Conservation (phyloP, 2,113 vertebrate species). For the Xenus cinereus region DNA sequence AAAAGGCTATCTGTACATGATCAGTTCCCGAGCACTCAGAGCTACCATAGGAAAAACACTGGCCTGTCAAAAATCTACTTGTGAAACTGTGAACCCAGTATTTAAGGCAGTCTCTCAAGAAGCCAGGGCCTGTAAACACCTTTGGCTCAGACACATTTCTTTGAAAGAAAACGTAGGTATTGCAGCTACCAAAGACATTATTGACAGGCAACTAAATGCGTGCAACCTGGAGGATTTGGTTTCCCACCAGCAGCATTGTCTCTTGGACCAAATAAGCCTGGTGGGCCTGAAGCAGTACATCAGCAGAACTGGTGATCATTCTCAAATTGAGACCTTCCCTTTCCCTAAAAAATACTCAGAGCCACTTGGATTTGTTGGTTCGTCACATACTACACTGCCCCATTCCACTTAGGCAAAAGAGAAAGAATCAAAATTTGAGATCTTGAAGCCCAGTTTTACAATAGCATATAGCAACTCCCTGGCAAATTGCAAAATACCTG, state of each 20-base stretch:
- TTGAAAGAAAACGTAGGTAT: neutral
- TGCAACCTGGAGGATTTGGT: neutral
- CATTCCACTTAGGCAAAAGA: neutral
- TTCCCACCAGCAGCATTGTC: neutral
- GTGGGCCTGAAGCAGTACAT: neutral
- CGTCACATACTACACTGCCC: neutral
- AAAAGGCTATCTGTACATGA: neutral
- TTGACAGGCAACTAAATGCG: neutral
- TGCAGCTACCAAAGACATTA: neutral
- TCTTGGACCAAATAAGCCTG: neutral
- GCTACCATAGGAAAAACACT: neutral
- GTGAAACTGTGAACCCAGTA: neutral
- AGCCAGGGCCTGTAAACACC: neutral
- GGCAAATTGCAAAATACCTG: neutral
- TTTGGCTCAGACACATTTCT: neutral
- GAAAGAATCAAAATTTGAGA: neutral
- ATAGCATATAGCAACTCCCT: neutral
- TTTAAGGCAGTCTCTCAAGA: neutral
- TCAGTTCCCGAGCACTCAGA: neutral
- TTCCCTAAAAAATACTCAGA: neutral
- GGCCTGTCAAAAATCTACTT: neutral
- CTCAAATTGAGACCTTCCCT: neutral
- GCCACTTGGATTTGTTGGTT: neutral
- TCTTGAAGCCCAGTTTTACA: neutral
- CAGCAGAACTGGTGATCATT: neutral